Conservation (phyloP, 2,888 invertebrate genomes). For the Acronicta leporina region DNA sequence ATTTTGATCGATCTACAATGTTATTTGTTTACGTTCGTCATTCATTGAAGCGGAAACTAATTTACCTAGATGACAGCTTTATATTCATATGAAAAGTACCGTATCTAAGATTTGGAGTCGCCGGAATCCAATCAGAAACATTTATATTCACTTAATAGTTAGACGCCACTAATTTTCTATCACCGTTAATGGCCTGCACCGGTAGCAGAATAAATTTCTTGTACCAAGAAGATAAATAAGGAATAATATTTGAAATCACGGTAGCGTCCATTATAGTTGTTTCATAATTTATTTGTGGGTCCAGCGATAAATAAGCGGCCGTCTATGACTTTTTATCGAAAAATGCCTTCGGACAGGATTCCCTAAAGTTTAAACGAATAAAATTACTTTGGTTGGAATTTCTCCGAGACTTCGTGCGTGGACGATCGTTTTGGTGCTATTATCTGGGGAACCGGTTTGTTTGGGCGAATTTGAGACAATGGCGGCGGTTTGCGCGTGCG, state of each 20-base stretch:
- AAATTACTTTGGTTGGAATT: constrained; percentile 57
- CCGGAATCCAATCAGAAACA: constrained; percentile 46
- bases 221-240: constrained; percentile 47
- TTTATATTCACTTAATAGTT: constrained; percentile 50
- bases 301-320: constrained; percentile 50
- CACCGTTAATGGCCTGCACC: constrained; percentile 51
- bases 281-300: constrained; percentile 52
- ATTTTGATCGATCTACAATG: constrained; percentile 32
- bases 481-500: constrained; percentile 62
- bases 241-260: constrained; percentile 54
- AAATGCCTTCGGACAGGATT: constrained; percentile 53
- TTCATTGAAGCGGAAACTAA: constrained; percentile 5
- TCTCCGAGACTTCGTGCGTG: constrained; percentile 54
- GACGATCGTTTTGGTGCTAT: constrained; percentile 72
- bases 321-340: constrained; percentile 57
- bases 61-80: constrained; percentile 31
- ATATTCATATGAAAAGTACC: constrained; percentile 19
- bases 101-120: constrained; percentile 29
- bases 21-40: constrained; percentile 14
- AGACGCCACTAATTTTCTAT: constrained; percentile 52
- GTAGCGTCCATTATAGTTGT: constrained; percentile 49
- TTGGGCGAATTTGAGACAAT: constrained; percentile 85
- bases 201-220: constrained; percentile 52
- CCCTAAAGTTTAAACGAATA: constrained; percentile 55
- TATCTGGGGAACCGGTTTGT: constrained; percentile 82